A percentile compares a stretch with the other conserved stretches of the same genome.
These are phyloP conservation scores for Gryllus bimaculatus DNA, from an alignment of 1,140 invertebrate species.

Conservation along the genomic window DNA sequence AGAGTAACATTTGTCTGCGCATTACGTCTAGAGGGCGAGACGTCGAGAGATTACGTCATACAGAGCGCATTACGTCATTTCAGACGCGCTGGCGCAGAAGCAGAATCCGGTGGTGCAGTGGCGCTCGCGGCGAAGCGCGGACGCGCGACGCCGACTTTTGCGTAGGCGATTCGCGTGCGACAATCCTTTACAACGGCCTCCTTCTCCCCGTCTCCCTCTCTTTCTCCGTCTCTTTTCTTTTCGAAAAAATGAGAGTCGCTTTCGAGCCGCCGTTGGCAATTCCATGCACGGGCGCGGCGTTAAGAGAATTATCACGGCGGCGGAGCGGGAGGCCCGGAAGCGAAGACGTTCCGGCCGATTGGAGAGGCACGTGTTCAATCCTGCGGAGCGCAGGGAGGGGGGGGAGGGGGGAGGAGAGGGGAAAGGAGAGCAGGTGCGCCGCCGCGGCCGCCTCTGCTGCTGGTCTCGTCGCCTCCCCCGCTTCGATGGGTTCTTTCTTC, in stretches of 20 bases:
- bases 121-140: no score
- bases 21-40: no score
- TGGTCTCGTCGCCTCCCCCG: no score
- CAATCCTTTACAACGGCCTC: not conserved
- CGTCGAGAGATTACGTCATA: no score
- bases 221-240: not conserved
- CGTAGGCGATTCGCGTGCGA: not conserved
- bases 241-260: not conserved
- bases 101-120: no score
- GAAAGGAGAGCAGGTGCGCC: not conserved
- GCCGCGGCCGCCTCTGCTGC: no score
- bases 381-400: no score
- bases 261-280: not conserved
- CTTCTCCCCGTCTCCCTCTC: not conserved
- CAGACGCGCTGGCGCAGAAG: no score
- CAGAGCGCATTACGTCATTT: no score
- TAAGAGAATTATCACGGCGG: not conserved
- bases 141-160: not conserved
- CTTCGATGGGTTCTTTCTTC: no score
- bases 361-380: constrained; percentile 2
- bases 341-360: not conserved
- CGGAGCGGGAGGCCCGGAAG: not conserved
- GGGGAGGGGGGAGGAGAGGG: no score
- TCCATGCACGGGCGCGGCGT: not conserved
- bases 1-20: no score